phyloP scores from a whole-genome alignment of 2,797 vertebrate species.

The Melopsittacus undulatus region DNA sequence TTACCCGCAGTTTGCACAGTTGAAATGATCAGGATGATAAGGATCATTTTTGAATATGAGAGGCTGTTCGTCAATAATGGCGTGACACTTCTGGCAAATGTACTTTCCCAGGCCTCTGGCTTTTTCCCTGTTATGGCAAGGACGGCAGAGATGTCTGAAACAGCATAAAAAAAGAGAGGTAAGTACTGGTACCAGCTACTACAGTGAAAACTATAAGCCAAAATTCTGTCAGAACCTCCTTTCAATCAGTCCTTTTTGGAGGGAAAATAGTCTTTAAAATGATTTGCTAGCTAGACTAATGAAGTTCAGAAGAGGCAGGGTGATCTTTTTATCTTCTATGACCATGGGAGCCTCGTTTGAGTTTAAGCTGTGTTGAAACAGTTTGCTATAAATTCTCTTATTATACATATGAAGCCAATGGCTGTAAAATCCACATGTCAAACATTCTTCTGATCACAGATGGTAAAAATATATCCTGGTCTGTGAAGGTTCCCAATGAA shows the following conservation, averaged over 20 bases:
- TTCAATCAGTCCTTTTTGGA: neutral
- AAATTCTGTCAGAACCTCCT: neutral
- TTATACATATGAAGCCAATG: neutral
- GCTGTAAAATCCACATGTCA: neutral
- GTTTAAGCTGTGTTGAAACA: neutral
- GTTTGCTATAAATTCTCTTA: neutral
- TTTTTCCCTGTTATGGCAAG: conserved; percentile 95
- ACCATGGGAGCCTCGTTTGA: neutral
- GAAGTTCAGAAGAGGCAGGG: neutral
- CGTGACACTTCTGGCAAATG: conserved; percentile 96
- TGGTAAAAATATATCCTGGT: neutral
- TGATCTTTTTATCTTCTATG: neutral
- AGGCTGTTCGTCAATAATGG: conserved; percentile 95
- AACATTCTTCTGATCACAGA: neutral
- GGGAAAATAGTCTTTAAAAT: neutral
- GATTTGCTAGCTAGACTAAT: neutral
- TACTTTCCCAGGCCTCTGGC: conserved; percentile 94
- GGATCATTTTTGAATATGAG: conserved; percentile 98
- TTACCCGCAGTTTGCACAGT: conserved; percentile 97
- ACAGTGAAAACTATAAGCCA: neutral
- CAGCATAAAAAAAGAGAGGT: neutral
- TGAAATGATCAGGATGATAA: conserved; percentile 98
- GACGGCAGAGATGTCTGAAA: conserved; percentile 92
- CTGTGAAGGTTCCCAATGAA: neutral
- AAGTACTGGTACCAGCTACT: neutral